A percentile compares a stretch with the other conserved stretches of the same genome.
These are phyloP conservation scores for Eupithecia inturbata DNA, from an alignment of 2,888 invertebrate species.

Conservation along the genomic window DNA sequence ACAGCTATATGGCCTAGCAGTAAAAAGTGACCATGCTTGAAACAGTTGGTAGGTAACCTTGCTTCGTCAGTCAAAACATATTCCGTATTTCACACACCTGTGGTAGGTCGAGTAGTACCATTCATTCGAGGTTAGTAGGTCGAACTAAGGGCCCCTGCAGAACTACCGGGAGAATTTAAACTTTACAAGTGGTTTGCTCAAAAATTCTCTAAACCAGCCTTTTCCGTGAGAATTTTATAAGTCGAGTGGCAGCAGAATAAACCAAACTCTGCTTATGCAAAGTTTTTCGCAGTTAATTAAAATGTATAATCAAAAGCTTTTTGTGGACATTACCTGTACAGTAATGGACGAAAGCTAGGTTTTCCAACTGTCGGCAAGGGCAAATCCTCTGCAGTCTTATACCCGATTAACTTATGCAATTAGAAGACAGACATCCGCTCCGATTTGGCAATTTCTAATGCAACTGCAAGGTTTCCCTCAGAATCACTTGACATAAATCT, in stretches of 20 bases:
- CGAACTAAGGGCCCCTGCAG: slow-evolving; percentile 49
- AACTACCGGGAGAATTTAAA: slow-evolving; percentile 45
- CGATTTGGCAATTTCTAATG: background rate
- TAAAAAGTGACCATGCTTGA: background rate
- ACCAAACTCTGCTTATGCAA: slow-evolving; percentile 28
- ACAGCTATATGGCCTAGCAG: background rate
- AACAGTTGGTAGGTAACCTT: slow-evolving; percentile 1
- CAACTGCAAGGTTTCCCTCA: background rate
- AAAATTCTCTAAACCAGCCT: slow-evolving; percentile 35
- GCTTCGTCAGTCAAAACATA: slow-evolving; percentile 29
- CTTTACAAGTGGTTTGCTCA: slow-evolving; percentile 43
- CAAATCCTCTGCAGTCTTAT: background rate
- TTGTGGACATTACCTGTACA: background rate
- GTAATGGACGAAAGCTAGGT: background rate
- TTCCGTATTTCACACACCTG: slow-evolving; percentile 34
- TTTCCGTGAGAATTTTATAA: slow-evolving; percentile 26
- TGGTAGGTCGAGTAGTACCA: slow-evolving; percentile 38
- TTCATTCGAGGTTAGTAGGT: slow-evolving; percentile 56
- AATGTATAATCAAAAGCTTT: slow-evolving; percentile 7
- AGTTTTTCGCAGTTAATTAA: slow-evolving; percentile 30
- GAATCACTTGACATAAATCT: background rate
- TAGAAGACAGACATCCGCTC: background rate
- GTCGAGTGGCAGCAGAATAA: slow-evolving; percentile 34
- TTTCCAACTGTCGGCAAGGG: background rate
- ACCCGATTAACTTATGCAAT: background rate